Evolutionary conservation across 2,888 invertebrate genomes (phyloP), one percentile per base, ranked within the genome.

Genomic region (Troilus luridus): DNA sequence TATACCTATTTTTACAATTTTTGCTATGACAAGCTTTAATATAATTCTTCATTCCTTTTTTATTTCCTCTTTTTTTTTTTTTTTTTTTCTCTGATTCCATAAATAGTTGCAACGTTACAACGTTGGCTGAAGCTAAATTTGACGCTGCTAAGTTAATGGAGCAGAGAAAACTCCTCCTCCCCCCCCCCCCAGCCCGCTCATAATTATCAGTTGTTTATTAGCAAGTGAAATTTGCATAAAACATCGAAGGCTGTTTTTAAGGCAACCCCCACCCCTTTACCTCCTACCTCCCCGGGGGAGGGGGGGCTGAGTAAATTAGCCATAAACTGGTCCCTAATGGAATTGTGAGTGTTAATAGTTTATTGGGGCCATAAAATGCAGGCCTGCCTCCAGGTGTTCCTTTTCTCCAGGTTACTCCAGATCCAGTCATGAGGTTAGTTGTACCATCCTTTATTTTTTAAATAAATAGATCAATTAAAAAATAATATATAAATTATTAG

Each of bases 311-410:
- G 85, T 85, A 85, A 85, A 85, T 85, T 85, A 85, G 56, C 85
- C 56, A 58, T 85, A 85, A 85, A 85, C 21, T 85, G 21, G 21
- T n/a, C 85, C 85, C 56, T 85, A 85, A 85, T 85, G 85, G 85
- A 85, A 85, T 85, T 56, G 85, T 85, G 85, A 85, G 85, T 85
- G 54, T 85, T 85, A 85, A 85, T 85, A 85, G 85, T 85, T 85
- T 85, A 85, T 85, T 85, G 54, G 56, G 56, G 11, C 54, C 85
- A 85, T 85, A 85, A 85, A 85, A 2, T 58, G n/a, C 56, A 85
- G 85, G 54, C 85, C 56, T 56, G 72, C 1, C 72, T 77, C 72
- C 72, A 77, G 72, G 72, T 41, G 27, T 0, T 19, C 41, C 24
- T 0, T 27, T 8, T 19, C 72, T 12, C 24, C 72, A 17, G 27